These are phyloP conservation scores for Lasius platythorax DNA, from an alignment of 2,888 invertebrate species.

Conservation along the genomic window DNA sequence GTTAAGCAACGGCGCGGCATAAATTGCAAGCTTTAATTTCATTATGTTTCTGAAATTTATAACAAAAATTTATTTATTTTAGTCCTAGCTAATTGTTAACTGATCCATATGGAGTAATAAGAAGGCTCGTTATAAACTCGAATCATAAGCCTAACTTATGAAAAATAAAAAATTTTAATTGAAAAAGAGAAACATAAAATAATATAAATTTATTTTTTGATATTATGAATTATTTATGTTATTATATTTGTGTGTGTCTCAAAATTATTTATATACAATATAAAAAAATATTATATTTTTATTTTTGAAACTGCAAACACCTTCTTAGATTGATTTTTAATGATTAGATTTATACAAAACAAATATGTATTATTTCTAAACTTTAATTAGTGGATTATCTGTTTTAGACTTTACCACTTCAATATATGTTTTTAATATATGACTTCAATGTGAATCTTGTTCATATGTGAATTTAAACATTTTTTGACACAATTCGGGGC, in stretches of 20 bases:
- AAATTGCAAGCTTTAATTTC: slow-evolving; percentile 1
- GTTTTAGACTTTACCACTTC: background rate
- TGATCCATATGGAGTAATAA: background rate
- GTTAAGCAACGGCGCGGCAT: slow-evolving; percentile 7
- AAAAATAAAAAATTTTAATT: slow-evolving; percentile 5
- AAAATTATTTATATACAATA: background rate
- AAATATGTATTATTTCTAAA: background rate
- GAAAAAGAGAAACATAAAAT: background rate
- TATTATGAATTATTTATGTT: background rate
- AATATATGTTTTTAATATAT: background rate
- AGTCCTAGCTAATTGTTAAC: background rate
- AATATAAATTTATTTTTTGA: background rate
- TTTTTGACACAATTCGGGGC: slow-evolving; percentile 10
- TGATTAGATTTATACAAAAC: background rate
- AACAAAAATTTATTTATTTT: background rate
- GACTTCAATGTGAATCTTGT: too few species aligned
- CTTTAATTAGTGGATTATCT: background rate
- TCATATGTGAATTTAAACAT: background rate
- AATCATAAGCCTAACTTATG: background rate
- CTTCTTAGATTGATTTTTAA: background rate
- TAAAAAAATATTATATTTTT: background rate
- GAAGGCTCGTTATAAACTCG: background rate
- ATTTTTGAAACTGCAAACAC: background rate
- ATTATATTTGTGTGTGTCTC: background rate
- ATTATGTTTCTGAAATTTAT: background rate